Percentiles rank a stretch among this genome's conserved stretches.
Evolutionary conservation across 2,797 vertebrate species (phyloP).

Genomic region (Oreonectes daqikongensis): DNA sequence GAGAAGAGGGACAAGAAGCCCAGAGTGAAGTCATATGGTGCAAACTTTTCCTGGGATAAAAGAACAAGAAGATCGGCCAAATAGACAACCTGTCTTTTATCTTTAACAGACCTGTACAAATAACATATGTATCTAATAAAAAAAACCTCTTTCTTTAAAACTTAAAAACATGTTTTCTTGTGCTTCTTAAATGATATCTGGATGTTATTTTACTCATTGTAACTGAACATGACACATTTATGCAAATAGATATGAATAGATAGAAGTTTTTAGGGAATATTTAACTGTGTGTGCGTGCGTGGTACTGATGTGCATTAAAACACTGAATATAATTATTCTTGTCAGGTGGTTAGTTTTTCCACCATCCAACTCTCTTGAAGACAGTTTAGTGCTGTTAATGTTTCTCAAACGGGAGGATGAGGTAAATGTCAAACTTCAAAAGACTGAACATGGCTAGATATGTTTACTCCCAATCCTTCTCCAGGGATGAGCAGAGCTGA

Average conservation of each 20-base stretch:
- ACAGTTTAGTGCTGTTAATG: constrained; percentile 39
- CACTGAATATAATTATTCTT: constrained; percentile 38
- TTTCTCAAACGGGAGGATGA: constrained; percentile 46
- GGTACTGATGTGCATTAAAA: constrained; percentile 10
- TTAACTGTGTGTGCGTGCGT: neutral
- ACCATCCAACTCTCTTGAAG: constrained; percentile 23
- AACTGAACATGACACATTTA: neutral
- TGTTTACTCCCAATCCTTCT: constrained; percentile 51
- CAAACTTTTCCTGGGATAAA: constrained; percentile 99
- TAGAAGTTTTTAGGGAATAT: neutral
- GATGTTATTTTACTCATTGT: constrained; percentile 1
- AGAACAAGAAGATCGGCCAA: constrained; percentile 94
- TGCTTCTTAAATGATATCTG: constrained; percentile 5
- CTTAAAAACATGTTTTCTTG: neutral
- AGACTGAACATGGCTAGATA: constrained; percentile 43
- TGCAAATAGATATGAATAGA: neutral
- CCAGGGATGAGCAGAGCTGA: constrained; percentile 18
- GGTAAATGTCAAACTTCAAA: constrained; percentile 50
- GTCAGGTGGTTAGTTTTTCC: constrained; percentile 29
- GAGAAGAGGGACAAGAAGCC: constrained; percentile 90
- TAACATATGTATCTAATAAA: constrained; percentile 55
- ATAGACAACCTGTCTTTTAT: constrained; percentile 79
- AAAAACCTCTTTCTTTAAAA: constrained; percentile 40
- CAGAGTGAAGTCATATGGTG: constrained; percentile 94
- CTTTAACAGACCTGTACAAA: constrained; percentile 76